Conservation (phyloP, 2,113 vertebrate species). For the Puntigrus tetrazona region DNA sequence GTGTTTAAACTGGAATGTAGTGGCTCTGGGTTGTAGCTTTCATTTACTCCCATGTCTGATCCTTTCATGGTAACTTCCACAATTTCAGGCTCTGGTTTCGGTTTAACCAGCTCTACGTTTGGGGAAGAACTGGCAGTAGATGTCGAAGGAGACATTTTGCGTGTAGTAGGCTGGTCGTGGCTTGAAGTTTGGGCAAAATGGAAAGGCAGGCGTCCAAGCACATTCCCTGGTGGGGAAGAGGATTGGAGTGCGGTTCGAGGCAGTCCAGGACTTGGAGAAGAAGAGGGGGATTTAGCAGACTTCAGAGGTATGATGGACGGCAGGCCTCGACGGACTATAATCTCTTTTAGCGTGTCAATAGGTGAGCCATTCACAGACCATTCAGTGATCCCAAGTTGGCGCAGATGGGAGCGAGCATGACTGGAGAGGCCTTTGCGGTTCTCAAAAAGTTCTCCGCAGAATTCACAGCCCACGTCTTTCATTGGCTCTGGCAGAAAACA, state of each 20-base stretch:
- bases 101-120: constrained; percentile 63
- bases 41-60: constrained; percentile 44
- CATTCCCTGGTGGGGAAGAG: constrained; percentile 60
- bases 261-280: constrained; percentile 64
- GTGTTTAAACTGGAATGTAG: constrained; percentile 65
- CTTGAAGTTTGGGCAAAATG: constrained; percentile 68
- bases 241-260: constrained; percentile 60
- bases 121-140: constrained; percentile 43
- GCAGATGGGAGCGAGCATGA: constrained; percentile 91
- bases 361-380: constrained; percentile 95
- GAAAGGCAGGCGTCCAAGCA: constrained; percentile 69
- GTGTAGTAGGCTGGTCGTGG: constrained; percentile 60
- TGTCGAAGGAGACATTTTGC: constrained; percentile 61
- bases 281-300: constrained; percentile 67
- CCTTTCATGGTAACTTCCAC: constrained; percentile 71
- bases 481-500: constrained; percentile 68
- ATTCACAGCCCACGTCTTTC: constrained; percentile 83
- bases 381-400: constrained; percentile 94
- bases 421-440: constrained; percentile 94
- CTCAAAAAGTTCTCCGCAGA: constrained; percentile 93
- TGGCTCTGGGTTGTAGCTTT: constrained; percentile 58
- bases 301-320: constrained; percentile 73
- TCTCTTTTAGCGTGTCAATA: constrained; percentile 85
- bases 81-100: constrained; percentile 76
- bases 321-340: constrained; percentile 75